These are phyloP conservation scores for Catharus minimus DNA, from an alignment of 2,113 vertebrate genomes.

Conservation along the genomic window DNA sequence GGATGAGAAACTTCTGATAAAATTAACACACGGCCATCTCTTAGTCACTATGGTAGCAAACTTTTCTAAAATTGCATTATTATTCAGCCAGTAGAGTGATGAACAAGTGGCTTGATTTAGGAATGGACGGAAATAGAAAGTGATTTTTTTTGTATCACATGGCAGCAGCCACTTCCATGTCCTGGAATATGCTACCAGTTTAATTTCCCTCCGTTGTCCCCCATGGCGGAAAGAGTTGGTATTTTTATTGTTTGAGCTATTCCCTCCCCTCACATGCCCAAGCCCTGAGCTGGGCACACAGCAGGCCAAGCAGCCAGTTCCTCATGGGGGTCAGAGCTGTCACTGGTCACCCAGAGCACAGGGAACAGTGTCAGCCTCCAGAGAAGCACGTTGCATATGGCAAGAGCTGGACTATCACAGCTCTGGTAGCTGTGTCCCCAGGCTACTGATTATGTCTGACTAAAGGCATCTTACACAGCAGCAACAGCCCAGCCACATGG, in stretches of 20 bases:
- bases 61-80: neutral
- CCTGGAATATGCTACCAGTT: neutral
- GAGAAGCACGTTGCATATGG: neutral
- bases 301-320: neutral
- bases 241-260: neutral
- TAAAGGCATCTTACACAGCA: neutral
- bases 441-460: accelerated
- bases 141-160: neutral
- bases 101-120: neutral
- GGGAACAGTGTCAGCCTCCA: accelerated
- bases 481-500: accelerated
- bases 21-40: neutral
- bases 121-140: neutral
- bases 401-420: accelerated
- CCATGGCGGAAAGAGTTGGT: neutral
- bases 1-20: neutral
- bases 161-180: neutral
- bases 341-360: accelerated
- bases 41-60: neutral
- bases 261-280: neutral
- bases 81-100: neutral
- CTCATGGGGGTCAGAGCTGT: neutral
- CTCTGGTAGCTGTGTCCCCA: neutral
- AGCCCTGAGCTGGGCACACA: accelerated
- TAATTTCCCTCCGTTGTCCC: neutral